Conservation (phyloP, 2,888 invertebrate species). For the Clunio marinus region DNA sequence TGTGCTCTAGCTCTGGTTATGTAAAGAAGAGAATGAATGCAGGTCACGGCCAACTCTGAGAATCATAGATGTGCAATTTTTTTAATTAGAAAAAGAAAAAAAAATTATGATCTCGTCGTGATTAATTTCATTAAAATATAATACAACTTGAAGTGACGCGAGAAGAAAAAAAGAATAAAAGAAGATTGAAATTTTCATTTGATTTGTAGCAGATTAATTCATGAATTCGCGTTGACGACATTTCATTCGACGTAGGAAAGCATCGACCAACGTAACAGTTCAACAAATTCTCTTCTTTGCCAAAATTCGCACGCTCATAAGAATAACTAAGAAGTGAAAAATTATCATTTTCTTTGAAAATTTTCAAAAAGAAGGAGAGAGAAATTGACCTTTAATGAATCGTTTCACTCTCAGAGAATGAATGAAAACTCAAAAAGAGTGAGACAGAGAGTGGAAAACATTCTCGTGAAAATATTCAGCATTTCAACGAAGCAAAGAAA, state of each 20-base stretch:
- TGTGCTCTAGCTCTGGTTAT: background rate
- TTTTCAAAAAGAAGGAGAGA: background rate
- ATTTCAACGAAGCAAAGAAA: background rate
- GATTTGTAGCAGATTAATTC: background rate
- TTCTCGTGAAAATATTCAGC: conserved; percentile 6
- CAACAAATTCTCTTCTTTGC: too few relatives aligned
- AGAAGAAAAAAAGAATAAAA: background rate
- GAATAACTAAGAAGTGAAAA: too few relatives aligned
- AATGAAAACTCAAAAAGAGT: background rate
- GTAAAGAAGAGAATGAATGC: conserved; percentile 9
- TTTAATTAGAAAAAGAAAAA: background rate
- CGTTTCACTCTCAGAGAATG: background rate
- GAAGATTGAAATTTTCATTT: too few relatives aligned
- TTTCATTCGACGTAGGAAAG: background rate
- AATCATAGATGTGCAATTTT: conserved; percentile 11
- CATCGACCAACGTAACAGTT: background rate
- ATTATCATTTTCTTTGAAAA: background rate
- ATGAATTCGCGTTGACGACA: background rate
- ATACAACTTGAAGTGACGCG: background rate
- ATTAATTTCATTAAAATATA: background rate
- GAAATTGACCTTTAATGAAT: conserved; percentile 6
- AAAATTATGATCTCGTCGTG: background rate
- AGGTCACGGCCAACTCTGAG: conserved; percentile 30
- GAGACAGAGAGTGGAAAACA: background rate
- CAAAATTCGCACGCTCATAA: too few relatives aligned